Percentiles rank a stretch among this genome's conserved stretches.
phyloP scores from a whole-genome alignment of 2,797 vertebrate species.

The Gastrophryne carolinensis region DNA sequence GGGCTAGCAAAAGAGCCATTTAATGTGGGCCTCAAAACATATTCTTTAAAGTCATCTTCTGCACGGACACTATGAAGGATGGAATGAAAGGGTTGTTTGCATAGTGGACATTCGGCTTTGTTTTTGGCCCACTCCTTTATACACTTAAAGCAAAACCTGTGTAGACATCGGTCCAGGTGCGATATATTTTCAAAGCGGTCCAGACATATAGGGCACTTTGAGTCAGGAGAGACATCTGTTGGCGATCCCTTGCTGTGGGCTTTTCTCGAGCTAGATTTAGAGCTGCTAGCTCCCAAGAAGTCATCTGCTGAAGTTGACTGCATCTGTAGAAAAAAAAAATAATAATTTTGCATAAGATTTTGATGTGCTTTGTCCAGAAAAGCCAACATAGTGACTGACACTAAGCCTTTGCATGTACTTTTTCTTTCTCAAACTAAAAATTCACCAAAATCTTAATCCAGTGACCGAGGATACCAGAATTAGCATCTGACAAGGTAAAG shows the following conservation, averaged over 20 bases:
- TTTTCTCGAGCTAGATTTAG: slow-evolving; percentile 71
- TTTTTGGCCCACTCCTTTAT: slow-evolving; percentile 96
- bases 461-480: too few species aligned
- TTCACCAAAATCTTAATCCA: too few species aligned
- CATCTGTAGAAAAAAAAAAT: slow-evolving; percentile 68
- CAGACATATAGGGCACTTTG: slow-evolving; percentile 95
- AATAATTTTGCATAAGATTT: too few species aligned
- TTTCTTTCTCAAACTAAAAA: too few species aligned
- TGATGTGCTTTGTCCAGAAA: too few species aligned
- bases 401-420: too few species aligned
- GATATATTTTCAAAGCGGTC: slow-evolving; percentile 89
- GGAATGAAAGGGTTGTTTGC: slow-evolving; percentile 90
- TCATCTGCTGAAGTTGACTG: slow-evolving; percentile 77
- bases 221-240: slow-evolving; percentile 86
- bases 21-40: slow-evolving; percentile 74
- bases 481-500: too few species aligned
- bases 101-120: slow-evolving; percentile 93
- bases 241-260: slow-evolving; percentile 63
- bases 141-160: slow-evolving; percentile 93
- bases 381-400: too few species aligned
- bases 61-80: slow-evolving; percentile 91
- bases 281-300: slow-evolving; percentile 67
- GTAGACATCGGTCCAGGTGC: slow-evolving; percentile 84
- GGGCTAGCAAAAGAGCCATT: slow-evolving; percentile 80
- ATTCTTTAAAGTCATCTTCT: slow-evolving; percentile 87